Evolutionary conservation across 2,888 invertebrate genomes (phyloP), one percentile per base, ranked within the genome.

Genomic region (Morpho helenor): DNA sequence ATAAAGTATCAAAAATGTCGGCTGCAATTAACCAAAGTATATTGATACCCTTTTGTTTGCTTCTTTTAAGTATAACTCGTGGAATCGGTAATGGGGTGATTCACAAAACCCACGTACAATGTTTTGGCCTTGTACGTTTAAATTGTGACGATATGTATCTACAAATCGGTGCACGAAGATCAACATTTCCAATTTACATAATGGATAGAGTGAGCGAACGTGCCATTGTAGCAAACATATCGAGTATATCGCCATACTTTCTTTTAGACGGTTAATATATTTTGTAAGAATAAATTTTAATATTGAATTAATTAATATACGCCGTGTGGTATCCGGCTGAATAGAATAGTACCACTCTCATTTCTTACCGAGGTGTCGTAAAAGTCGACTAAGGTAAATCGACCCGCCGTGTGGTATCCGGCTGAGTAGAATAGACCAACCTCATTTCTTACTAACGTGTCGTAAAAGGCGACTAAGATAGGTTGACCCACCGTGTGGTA

Each of bases 41-140:
- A 58, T 61, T 59, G 55, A 66, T 63, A 59, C 54, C 51, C 50
- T 62, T 60, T 52, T 60, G 53, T 59, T 59, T 53, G 50, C 43
- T 59, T 60, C 52, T 54, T 59, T 16, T 16, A 16, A 16, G 1
- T 16, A 16, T 16, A 16, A 59, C 57, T 61, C 63, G 59, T 63
- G 51, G 49, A 59, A 58, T 58, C 55, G 43, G 45, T 64, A 61
- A 59, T 57, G 56, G 46, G 46, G 49, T 68, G 68, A 68, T 59
- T 66, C 68, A 68, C 60, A 59, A 51, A 57, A 41, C 65, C 68
- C 61, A 68, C 68, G 67, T 63, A 59, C 60, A 52, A 48, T 57
- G 59, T 54, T 51, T 49, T 61, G 60, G 62, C 68, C 67, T 65
- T 66, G 66, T 61, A 51, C 45, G 41, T 48, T 49, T 52, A 47